Percentiles rank a stretch among this genome's conserved stretches.
Evolutionary conservation across 2,113 vertebrate species (phyloP).

Genomic region (Pterocles burchelli): DNA sequence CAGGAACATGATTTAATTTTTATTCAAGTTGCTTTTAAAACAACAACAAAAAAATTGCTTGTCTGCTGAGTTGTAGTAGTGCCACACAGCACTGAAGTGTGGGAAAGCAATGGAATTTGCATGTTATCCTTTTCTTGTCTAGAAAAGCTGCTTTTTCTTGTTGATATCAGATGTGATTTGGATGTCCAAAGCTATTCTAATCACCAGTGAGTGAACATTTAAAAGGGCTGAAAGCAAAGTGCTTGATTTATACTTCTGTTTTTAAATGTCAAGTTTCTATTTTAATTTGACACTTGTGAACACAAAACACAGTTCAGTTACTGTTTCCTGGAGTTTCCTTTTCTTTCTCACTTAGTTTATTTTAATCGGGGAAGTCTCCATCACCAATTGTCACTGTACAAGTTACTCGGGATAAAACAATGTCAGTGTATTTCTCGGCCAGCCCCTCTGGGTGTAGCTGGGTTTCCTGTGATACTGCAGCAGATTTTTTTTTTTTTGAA

Average conservation of each 20-base stretch:
- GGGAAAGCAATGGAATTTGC: not conserved
- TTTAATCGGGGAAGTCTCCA: constrained; percentile 27
- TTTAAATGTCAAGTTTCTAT: constrained; percentile 63
- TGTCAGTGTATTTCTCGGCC: not conserved
- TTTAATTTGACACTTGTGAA: not conserved
- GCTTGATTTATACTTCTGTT: constrained; percentile 10
- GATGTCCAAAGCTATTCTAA: not conserved
- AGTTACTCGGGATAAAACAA: not conserved
- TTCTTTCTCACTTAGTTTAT: constrained; percentile 25
- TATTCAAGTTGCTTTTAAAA: not conserved
- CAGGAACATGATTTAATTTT: not conserved
- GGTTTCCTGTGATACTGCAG: not conserved
- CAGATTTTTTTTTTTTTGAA: not conserved
- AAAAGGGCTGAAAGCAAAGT: not conserved
- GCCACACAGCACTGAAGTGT: not conserved
- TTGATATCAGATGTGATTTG: not conserved
- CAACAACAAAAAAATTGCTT: not conserved
- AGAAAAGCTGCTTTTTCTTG: not conserved
- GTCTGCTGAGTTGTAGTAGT: rapidly evolving
- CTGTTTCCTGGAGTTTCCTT: constrained; percentile 39
- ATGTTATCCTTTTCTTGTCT: not conserved
- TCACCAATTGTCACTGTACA: not conserved
- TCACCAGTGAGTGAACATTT: not conserved
- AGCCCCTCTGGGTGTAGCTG: not conserved
- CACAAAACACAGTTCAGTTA: not conserved